These are phyloP conservation scores for Diadophis punctatus DNA, from an alignment of 2,113 vertebrate species.

Conservation along the genomic window DNA sequence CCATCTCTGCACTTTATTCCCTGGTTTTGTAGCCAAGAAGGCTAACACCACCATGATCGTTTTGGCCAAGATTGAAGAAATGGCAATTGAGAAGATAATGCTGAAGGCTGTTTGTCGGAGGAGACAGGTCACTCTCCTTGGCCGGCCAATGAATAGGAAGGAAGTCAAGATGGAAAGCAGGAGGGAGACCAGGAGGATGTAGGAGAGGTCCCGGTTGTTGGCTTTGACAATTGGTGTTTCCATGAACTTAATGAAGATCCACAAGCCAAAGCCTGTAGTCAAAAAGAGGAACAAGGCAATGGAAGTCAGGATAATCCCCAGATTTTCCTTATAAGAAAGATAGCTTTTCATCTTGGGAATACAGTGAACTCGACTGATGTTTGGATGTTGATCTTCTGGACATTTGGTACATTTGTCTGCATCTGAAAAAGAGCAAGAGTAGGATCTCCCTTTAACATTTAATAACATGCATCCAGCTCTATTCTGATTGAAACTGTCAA, in stretches of 20 bases:
- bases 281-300: too few relatives aligned
- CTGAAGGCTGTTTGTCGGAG: not conserved
- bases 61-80: not conserved
- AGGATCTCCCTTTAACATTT: not conserved
- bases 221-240: too few relatives aligned
- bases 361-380: not conserved
- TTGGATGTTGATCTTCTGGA: too few relatives aligned
- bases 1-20: not conserved
- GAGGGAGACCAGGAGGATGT: not conserved
- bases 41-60: not conserved
- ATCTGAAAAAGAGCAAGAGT: too few relatives aligned
- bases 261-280: too few relatives aligned
- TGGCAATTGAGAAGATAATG: not conserved
- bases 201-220: not conserved
- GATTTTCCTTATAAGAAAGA: too few relatives aligned
- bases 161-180: not conserved
- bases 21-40: not conserved
- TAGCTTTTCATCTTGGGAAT: too few relatives aligned
- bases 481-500: too few relatives aligned
- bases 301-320: too few relatives aligned
- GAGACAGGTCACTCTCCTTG: not conserved
- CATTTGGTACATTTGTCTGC: too few relatives aligned
- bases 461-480: not conserved
- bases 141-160: not conserved
- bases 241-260: not conserved